phyloP scores from a whole-genome alignment of 2,888 invertebrate genomes.

The Linnaemya tessellans region DNA sequence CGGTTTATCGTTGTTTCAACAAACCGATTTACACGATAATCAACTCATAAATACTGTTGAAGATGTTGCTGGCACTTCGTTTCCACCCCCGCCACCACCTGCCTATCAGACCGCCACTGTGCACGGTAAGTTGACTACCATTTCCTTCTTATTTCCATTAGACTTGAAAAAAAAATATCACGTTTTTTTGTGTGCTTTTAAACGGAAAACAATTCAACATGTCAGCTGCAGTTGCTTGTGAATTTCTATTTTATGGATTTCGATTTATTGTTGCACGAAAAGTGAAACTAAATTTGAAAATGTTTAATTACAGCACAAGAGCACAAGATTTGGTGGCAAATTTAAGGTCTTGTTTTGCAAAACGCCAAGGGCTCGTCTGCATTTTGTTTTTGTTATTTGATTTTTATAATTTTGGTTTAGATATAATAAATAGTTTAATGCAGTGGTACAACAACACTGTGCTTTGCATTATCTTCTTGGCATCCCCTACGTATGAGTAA shows the following conservation, averaged over 20 bases:
- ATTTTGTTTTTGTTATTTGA: no score
- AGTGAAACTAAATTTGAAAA: not conserved
- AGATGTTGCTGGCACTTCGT: conserved; percentile 74
- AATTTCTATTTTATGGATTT: conserved; percentile 7
- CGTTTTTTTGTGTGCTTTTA: not conserved
- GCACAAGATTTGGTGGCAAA: no score
- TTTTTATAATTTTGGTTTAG: no score
- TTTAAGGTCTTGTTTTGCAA: no score
- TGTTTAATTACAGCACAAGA: not conserved
- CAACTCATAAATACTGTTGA: conserved; percentile 64
- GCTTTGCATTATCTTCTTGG: not conserved
- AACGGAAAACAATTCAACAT: conserved; percentile 33
- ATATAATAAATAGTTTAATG: no score
- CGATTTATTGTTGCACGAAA: conserved; percentile 15
- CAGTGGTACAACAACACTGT: no score
- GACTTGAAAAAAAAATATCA: not conserved
- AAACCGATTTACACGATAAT: conserved; percentile 63
- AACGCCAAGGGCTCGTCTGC: no score
- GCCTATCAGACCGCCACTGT: conserved; percentile 83
- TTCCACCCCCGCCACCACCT: conserved; percentile 80
- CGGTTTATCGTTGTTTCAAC: conserved; percentile 52
- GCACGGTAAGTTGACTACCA: conserved; percentile 79
- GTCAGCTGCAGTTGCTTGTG: conserved; percentile 27
- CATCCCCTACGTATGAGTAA: not conserved
- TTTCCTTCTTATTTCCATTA: not conserved